Conservation (phyloP, 2,797 vertebrate genomes). For the Huso huso region DNA sequence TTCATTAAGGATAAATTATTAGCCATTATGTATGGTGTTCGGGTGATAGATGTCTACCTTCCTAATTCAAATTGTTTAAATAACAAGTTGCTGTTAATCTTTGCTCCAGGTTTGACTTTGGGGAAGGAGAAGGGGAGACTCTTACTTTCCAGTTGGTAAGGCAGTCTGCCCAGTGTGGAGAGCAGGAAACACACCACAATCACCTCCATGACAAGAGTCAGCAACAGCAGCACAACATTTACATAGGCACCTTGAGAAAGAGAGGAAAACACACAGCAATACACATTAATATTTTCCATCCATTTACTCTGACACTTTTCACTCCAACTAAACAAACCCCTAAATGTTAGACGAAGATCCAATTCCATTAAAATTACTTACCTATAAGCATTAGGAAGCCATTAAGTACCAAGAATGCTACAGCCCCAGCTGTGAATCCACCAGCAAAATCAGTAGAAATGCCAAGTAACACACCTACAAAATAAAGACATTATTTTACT, state of each 20-base stretch:
- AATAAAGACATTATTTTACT: neutral
- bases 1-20: no score
- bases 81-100: no score
- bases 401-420: slow-evolving; percentile 73
- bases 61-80: no score
- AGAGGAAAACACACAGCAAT: slow-evolving; percentile 14
- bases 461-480: slow-evolving; percentile 52
- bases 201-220: slow-evolving; percentile 67
- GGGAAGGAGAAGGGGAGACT: neutral
- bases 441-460: slow-evolving; percentile 33
- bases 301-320: neutral
- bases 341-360: neutral
- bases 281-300: neutral
- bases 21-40: no score
- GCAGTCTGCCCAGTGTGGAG: slow-evolving; percentile 61
- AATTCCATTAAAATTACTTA: slow-evolving; percentile 37
- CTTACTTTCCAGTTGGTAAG: slow-evolving; percentile 72
- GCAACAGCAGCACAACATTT: slow-evolving; percentile 63
- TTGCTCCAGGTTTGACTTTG: no score
- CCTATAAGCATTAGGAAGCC: slow-evolving; percentile 67
- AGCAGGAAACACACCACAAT: slow-evolving; percentile 72
- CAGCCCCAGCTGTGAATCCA: slow-evolving; percentile 66
- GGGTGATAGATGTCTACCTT: no score
- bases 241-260: slow-evolving; percentile 57
- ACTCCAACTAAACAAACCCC: neutral